Percentiles rank a stretch among this genome's conserved stretches.
These are phyloP conservation scores for Anableps anableps DNA, from an alignment of 2,797 vertebrate species.

Conservation along the genomic window DNA sequence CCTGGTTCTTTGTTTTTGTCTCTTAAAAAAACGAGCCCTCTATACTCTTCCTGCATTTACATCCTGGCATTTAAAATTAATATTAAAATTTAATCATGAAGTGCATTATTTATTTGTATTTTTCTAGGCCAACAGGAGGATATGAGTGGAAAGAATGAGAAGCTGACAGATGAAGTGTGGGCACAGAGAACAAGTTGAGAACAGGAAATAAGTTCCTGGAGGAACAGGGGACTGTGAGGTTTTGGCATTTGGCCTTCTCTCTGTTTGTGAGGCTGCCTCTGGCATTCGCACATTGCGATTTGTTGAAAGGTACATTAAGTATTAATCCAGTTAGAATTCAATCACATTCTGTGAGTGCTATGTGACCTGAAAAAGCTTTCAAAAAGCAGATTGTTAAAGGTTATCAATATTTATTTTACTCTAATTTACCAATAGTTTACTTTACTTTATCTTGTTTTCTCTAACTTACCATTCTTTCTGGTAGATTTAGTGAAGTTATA, in stretches of 20 bases:
- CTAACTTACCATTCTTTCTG: not conserved
- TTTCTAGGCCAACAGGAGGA: slow-evolving; percentile 62
- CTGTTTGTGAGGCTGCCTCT: slow-evolving; percentile 59
- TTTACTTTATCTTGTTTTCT: not conserved
- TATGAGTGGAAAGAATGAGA: slow-evolving; percentile 21
- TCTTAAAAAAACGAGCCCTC: slow-evolving; percentile 55
- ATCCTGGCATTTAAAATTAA: slow-evolving; percentile 65
- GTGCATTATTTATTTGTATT: slow-evolving; percentile 68
- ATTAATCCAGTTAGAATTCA: slow-evolving; percentile 60
- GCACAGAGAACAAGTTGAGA: slow-evolving; percentile 37
- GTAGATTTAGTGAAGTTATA: not conserved
- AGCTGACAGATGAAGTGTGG: slow-evolving; percentile 36
- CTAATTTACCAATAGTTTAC: not conserved
- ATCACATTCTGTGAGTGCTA: slow-evolving; percentile 41
- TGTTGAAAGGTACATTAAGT: slow-evolving; percentile 61
- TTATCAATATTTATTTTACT: not conserved
- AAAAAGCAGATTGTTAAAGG: not conserved
- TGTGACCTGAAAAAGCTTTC: slow-evolving; percentile 46
- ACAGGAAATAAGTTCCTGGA: slow-evolving; percentile 32
- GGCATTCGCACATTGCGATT: slow-evolving; percentile 46
- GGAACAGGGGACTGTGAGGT: slow-evolving; percentile 32
- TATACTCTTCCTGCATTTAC: slow-evolving; percentile 58
- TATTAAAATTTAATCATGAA: slow-evolving; percentile 69
- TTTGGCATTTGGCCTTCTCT: slow-evolving; percentile 34
- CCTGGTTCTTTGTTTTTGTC: slow-evolving; percentile 36